Evolutionary conservation across 1,140 invertebrate species (phyloP), one percentile per base, ranked within the genome.

Genomic region (Cotesia glomerata): DNA sequence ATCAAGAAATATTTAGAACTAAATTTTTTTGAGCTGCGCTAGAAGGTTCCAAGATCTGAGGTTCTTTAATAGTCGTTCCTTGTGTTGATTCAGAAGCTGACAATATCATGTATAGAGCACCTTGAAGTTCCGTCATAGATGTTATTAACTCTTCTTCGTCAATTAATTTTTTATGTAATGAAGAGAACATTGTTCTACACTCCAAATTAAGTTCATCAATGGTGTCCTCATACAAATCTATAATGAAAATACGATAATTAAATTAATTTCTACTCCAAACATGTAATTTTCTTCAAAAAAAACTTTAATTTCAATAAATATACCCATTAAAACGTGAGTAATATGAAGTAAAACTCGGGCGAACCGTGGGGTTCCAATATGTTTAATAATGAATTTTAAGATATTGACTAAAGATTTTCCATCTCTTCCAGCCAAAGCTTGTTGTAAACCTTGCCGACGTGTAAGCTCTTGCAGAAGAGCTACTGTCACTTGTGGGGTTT

Each of bases 381-480:
- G 89, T 69, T 88, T 91, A 69, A 90, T 91, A n/a, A 97, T 87
- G 85, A 96, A 98, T 74, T 90, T 91, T 0, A 97, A 80, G 71
- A 97, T 87, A 66, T 85, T 81, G 5, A 88, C 82, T 16, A 97
- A 81, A 36, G 90, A 89, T 76, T 92, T 91, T 59, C 91, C 90
- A 73, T 92, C 89, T 77, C 94, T 88, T 14, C 91, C 91, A 45
- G 89, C 88, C 4, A 97, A 84, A 3, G 95, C 94, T 75, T 90
- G 88, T 76, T 89, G 83, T 39, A 95, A 82, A n/a, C 91, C 92
- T 84, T 92, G 90, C 51, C 94, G 90, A 81, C 93, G 90, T 13
- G 94, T 91, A 45, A 98, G 85, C 86, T 98, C 96, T 83, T 95
- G 93, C 74, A 97, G 88, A 4, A 97, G 85, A 64, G 91, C 90